Conservation (phyloP, 2,797 vertebrate species). For the Pelobates cultripes region DNA sequence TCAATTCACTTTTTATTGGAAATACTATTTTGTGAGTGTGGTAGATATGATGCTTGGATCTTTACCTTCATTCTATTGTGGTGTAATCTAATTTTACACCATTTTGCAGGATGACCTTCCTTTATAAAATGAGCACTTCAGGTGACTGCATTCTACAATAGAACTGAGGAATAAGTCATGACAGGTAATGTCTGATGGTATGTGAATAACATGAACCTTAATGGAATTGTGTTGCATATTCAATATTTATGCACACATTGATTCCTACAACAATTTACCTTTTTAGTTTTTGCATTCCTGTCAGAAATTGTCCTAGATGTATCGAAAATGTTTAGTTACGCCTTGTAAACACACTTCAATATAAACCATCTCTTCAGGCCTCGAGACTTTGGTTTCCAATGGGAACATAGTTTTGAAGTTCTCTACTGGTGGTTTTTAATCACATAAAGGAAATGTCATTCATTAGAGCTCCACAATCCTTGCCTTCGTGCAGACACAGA, state of each 20-base stretch:
- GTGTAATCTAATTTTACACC: no score
- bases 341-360: constrained; percentile 1
- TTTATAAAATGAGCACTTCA: no score
- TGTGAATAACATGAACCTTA: not conserved
- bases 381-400: not conserved
- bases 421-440: constrained; percentile 21
- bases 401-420: constrained; percentile 21
- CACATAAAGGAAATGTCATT: not conserved
- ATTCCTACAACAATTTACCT: not conserved
- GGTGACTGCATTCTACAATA: no score
- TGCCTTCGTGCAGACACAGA: not conserved
- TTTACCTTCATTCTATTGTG: no score
- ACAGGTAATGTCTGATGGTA: no score
- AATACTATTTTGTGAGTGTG: no score
- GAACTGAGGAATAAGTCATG: no score
- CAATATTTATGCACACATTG: constrained; percentile 1
- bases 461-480: constrained; percentile 27
- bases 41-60: no score
- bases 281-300: not conserved
- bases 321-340: not conserved
- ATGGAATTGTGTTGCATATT: not conserved
- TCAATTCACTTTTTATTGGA: no score
- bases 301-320: not conserved
- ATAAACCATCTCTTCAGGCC: not conserved
- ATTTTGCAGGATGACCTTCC: no score